Base-by-base conservation (phyloP, 2,113 vertebrate species). In the Phylloscopus whistleri region DNA sequence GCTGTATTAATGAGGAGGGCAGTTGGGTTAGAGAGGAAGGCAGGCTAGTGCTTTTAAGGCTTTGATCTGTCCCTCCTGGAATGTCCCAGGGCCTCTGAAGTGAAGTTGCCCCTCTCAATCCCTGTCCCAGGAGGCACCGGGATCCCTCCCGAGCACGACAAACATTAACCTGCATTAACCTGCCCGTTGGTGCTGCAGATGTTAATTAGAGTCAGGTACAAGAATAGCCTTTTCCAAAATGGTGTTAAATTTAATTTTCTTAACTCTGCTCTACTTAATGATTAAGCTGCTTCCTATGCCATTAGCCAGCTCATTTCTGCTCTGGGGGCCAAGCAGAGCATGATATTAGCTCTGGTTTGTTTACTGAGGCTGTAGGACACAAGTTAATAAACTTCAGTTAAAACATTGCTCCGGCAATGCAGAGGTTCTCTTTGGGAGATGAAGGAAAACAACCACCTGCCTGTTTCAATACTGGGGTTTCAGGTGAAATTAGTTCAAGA, bases 171-270 rank as follows among this genome's bases (percentile, higher is more conserved):
- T 95, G 92, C 46, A 56, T 93, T 96, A 96, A 96, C 95, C 88
- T 96, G 92, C 89, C 95, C 85, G 75, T 89, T 59, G 67, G 79
- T 95, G 72, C 87, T 96, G 73, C 87, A 73, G 62, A 77, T 96
- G 89, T 93, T 97, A 94, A 97, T 93, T 96, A 76, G 84, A 82
- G 90, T 37, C 69, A 55, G 84, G 87, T 92, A 92, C 93, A 91
- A 90, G 89, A 53, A 86, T 75, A 68, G 88, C 46, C 43, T 93
- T 96, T 94, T 93, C 93, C 93, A 95, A 91, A 94, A 93, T 87
- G 92, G 95, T 96, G 74, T 96, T 95, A 97, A 60, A 96, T 97
- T 96, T 96, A 97, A 96, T 95, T 96, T 97, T 97, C 96, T 95
- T 89, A 90, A 89, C 88, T 92, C 93, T 92, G 81, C 93, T 91